Evolutionary conservation across 1,140 invertebrate genomes (phyloP), one percentile per base, ranked within the genome.

Genomic region (Aphelinus atriplicis): DNA sequence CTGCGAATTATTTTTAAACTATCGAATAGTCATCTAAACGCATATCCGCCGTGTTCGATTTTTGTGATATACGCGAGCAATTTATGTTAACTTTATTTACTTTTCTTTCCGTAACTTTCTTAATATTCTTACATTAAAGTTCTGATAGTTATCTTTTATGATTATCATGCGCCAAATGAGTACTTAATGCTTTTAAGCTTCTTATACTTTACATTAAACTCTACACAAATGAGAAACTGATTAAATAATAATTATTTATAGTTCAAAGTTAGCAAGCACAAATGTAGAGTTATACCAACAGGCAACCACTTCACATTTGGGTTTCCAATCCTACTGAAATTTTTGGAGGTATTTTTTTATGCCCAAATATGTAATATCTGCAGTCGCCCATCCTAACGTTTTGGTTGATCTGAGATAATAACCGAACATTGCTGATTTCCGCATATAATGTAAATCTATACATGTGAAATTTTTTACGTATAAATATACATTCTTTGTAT

Each of bases 151-250:
- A 55, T 47, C 6, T 70, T 58, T 56, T 48, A 57, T 55, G 43
- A 57, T 61, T 65, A 60, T 61, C 42, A 61, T n/a, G 58, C n/a
- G 9, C 48, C 43, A 69, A 26, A 76, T 26, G 56, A 76, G 76
- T 79, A 79, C 78, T 79, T 79, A 79, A 73, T 73, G 53, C 7
- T 57, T 61, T 77, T 62, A 26, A 26, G 51, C 58, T 73, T 65
- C 48, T 70, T 56, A 3, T 60, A 7, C 58, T 68, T 68, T 43
- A 71, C 60, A 6, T 53, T 70, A 61, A 26, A 42, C 58, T 58
- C 26, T 73, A 67, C 5, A 56, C 42, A 9, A 71, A 74, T 73
- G 62, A 56, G 60, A 58, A 70, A 55, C 26, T 26, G 26, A 26
- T 26, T 26, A 26, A 26, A 26, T 26, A 26, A 26, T 26, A 26